A percentile compares a stretch with the other conserved stretches of the same genome.
These are phyloP conservation scores for Colius striatus DNA, from an alignment of 2,113 vertebrate species.

Conservation along the genomic window DNA sequence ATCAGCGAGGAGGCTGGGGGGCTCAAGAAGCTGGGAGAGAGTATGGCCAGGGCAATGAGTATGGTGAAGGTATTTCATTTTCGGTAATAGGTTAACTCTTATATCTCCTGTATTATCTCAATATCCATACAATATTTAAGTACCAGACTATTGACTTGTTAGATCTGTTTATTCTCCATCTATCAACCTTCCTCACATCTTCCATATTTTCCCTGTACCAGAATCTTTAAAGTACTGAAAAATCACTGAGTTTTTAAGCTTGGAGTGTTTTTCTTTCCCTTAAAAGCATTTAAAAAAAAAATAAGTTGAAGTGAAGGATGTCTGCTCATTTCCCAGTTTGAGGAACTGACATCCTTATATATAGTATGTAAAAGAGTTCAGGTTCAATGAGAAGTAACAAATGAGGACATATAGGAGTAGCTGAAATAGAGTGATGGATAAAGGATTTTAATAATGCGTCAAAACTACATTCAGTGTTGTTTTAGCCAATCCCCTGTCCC, in stretches of 20 bases:
- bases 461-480: neutral
- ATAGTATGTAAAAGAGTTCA: neutral
- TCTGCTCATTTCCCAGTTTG: neutral
- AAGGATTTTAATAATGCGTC: neutral
- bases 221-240: neutral
- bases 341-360: neutral
- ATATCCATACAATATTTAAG: neutral
- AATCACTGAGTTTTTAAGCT: neutral
- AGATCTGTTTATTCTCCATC: neutral
- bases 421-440: neutral
- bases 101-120: neutral
- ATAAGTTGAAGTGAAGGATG: neutral
- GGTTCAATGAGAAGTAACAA: neutral
- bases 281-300: neutral
- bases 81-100: neutral
- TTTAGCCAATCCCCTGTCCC: neutral
- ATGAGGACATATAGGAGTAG: neutral
- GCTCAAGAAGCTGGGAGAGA: too few relatives aligned
- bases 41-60: neutral
- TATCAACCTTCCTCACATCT: neutral
- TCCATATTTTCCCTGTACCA: rapidly evolving
- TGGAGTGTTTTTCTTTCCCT: neutral
- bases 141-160: neutral
- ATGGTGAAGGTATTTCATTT: neutral
- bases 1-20: too few relatives aligned